Base-by-base conservation (phyloP, 1,140 invertebrate genomes). In the Lepidostoma basale region DNA sequence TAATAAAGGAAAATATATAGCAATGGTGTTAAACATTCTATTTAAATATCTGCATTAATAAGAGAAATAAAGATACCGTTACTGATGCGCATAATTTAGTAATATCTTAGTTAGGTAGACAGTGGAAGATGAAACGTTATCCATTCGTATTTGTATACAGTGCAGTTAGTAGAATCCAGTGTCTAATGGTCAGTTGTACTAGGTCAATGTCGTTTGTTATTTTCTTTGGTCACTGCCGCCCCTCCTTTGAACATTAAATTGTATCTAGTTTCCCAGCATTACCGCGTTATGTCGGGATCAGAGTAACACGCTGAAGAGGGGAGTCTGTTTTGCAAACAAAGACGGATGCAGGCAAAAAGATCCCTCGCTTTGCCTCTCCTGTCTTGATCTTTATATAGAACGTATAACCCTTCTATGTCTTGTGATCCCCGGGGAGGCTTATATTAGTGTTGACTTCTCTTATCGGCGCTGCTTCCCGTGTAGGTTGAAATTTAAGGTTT, bases 361-460 rank as follows among this genome's bases (percentile, higher is more conserved):
- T 67, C 69, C 64, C 49, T 63, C 63, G 59, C 58, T 45, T 40
- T 60, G 39, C 39, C 68, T 62, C 59, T 66, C 64, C 39, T 66
- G 69, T 58, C 30, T 72, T 66, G 68, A 68, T 72, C 69, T 68
- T 72, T 72, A 72, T 72, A 68, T 72, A 72, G 69, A 68, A 60
- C 65, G 69, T 67, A 71, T 72, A 72, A 72, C 70, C 70, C 70
- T 68, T 68, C 65, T 69, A 69, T 58, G 60, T 63, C 60, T 62
- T 47, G 58, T 62, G 33, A 33, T 68, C 70, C 66, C 70, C 28
- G 26, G 70, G 70, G 70, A 72, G 59, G 70, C 66, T 72, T 72
- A 72, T 68, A 72, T 72, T 72, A 72, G 69, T 68, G 69, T 71
- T 64, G 69, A 68, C 67, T 71, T 62, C 69, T 67, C 70, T 72